Base-by-base conservation (phyloP, 2,113 vertebrate species). In the Trogon melanurus region DNA sequence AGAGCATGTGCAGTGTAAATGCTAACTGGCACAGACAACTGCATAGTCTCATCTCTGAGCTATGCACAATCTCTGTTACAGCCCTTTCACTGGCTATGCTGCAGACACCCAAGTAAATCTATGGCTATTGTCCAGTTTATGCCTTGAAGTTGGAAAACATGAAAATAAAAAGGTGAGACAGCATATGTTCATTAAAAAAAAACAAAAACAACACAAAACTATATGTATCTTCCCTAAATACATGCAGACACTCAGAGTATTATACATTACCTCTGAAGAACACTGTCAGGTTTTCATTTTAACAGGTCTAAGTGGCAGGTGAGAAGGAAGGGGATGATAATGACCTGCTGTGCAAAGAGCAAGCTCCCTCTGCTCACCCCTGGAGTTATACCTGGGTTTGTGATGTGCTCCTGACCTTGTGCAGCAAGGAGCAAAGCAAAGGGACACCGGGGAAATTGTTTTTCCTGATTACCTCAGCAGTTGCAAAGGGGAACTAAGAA, bases 131-230 rank as follows among this genome's bases (percentile, higher is more conserved):
- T 16, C 13, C 5, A 7, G 6, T 15, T 56, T 10, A 15, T 25
- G 29, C 12, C 20, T 89, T 22, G 5, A 71, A 23, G 1, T 1
- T 32, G 11, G 8, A 26, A 13, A 83, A 12, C 29, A 41, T 41
- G 53, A 10, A 20, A 48, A 7, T 8, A n/a, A 11, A 9, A 18
- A 58, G 0, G 0, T 6, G 5, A 8, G 10, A 9, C 0, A 1
- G 4, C 18, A 51, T 6, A 53, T 7, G 2, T 10, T 66, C 16
- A 34, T 70, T 41, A 54, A 76, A 62, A 51, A n/a, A 67, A 30
- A 62, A 76, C 62, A 53, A 66, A 36, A 36, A 36, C 36, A 8
- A 8, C 41, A 41, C 41, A 41, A 41, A 41, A 41, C 13, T 67
- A 9, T 25, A 9, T 65, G 1, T 47, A 16, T 34, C 14, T 67